Base-by-base conservation (phyloP, 2,888 invertebrate genomes). In the Hypena proboscidalis region DNA sequence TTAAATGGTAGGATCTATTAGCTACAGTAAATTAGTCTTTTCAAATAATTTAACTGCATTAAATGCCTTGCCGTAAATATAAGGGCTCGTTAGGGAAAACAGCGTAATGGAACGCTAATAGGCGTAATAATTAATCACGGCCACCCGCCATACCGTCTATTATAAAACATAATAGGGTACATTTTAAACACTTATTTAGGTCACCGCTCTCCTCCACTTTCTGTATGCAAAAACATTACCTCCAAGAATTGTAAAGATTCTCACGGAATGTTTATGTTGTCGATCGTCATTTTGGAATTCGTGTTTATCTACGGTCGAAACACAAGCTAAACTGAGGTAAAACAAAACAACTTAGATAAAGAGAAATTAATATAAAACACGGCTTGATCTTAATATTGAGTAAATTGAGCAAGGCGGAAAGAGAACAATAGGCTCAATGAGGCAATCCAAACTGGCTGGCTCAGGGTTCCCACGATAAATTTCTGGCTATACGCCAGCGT, bases 401-500 rank as follows among this genome's bases (percentile, higher is more conserved):
- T 54, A 63, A 69, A 74, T 70, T 70, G 59, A 54, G 53, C 60
- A 45, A 40, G 63, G 39, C 44, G 34, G 51, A 44, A 47, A 41
- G 56, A 60, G 67, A 67, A 79, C 76, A 80, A 78, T 75, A 67
- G 65, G 70, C 61, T 67, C 69, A 69, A 70, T 69, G 70, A 71
- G 66, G 71, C 77, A 77, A 77, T 77, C 76, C 72, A 75, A 79
- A 74, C 67, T 69, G 75, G 62, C 67, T 68, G 63, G 61, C 56
- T 73, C 67, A 64, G 71, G 69, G 72, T 63, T 67, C 68, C 67
- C 65, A 57, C 70, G 62, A 58, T 68, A 69, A 70, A 70, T 50
- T 65, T 56, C 70, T 83, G 82, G 83, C 83, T 44, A 39, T 35
- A 54, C 56, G 83, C 83, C 83, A 82, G 66, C 61, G 40, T n/a